Evolutionary conservation across 2,888 invertebrate genomes (phyloP), one percentile per base, ranked within the genome.

Genomic region (Patella pellucida): DNA sequence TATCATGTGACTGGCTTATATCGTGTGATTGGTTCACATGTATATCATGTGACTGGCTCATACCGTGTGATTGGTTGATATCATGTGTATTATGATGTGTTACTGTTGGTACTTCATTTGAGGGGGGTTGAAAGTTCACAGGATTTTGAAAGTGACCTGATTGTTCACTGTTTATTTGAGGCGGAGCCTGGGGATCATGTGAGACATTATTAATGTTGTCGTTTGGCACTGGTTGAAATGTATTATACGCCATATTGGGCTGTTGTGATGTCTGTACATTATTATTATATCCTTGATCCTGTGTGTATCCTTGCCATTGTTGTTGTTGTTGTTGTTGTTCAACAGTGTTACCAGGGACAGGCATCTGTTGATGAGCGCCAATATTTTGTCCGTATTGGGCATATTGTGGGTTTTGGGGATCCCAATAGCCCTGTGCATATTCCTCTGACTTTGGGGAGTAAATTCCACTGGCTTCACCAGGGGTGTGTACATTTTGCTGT

Each of bases 381-480:
- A 12, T 27, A 16, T 50, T 41, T 50, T 72, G 72, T 51, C 67
- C 56, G 16, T 72, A 51, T n/a, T 72, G 72, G 11, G 27, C 12
- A 16, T 74, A 74, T 67, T 70, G 72, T 41, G 23, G 67, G n/a
- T 31, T 72, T n/a, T 41, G 72, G 14, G 68, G 71, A n/a, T 69
- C 69, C 73, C 73, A 76, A 54, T 72, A 70, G 16, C 74, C 41
- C 16, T 71, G 71, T 14, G 23, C 56, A 27, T 77, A 75, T 31
- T 67, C 41, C 50, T 56, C 56, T 31, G 50, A 19, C 23, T 72
- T 50, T 31, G 62, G 50, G 50, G 72, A n/a, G n/a, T 62, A 41
- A 16, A 62, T 50, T 62, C 56, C 50, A n/a, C 51, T 56, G 11
- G 62, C 62, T 50, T 72, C 62, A n/a, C 62, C 50, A n/a, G 41